phyloP scores from a whole-genome alignment of 35 echinoderm and acorn worm genomes.

The Diadema setosum region DNA sequence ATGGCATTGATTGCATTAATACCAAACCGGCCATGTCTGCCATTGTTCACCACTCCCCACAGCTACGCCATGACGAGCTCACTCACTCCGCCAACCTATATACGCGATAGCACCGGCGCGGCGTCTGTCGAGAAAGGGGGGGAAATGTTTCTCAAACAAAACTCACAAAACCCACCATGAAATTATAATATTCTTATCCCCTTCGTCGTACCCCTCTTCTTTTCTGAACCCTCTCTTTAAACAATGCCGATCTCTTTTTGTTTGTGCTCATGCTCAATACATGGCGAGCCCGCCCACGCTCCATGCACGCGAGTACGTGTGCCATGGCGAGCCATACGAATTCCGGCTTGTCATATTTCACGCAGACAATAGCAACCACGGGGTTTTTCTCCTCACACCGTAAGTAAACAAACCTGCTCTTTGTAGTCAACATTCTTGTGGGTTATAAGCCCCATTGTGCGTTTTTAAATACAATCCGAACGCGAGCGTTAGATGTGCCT shows the following conservation, averaged over 20 bases:
- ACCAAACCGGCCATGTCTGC: no score
- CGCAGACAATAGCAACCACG: neutral
- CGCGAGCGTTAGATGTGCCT: neutral
- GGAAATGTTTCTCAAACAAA: no score
- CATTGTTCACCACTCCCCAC: no score
- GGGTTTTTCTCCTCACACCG: neutral
- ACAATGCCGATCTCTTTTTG: neutral
- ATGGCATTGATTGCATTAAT: no score
- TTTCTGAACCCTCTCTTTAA: neutral
- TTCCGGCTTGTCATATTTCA: neutral
- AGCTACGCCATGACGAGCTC: no score
- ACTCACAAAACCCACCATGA: no score
- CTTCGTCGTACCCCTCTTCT: neutral
- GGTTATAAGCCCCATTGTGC: neutral
- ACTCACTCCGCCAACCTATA: no score
- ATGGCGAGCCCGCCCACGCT: neutral
- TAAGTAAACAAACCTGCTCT: neutral
- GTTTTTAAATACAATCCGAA: neutral
- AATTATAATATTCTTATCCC: no score
- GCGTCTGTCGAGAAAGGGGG: no score
- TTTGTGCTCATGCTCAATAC: neutral
- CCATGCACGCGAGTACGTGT: neutral
- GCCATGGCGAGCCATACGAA: neutral
- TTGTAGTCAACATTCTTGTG: neutral
- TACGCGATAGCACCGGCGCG: no score